These are phyloP conservation scores for Deroptyus accipitrinus DNA, from an alignment of 2,113 vertebrate species.

Conservation along the genomic window DNA sequence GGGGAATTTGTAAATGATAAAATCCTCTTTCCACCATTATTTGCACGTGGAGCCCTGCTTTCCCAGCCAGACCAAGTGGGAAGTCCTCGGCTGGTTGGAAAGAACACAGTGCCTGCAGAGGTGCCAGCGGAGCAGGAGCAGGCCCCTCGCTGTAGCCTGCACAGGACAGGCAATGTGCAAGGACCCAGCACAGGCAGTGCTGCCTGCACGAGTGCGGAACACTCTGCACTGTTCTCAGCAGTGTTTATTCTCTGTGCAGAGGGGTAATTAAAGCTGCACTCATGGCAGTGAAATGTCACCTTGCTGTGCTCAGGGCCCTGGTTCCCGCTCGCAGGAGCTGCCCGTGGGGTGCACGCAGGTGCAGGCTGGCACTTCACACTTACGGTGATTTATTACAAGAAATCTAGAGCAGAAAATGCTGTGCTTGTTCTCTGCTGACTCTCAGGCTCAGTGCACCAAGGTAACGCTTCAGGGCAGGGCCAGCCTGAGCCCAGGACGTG, in stretches of 20 bases:
- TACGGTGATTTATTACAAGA: not conserved
- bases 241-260: not conserved
- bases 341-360: not conserved
- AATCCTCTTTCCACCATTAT: not conserved
- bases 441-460: not conserved
- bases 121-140: not conserved
- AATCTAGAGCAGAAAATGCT: not conserved
- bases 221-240: not conserved
- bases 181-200: not conserved
- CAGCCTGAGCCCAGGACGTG: not conserved
- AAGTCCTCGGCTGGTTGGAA: not conserved
- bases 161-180: accelerated
- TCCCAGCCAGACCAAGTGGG: not conserved
- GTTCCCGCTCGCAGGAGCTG: not conserved
- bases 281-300: conserved; percentile 2
- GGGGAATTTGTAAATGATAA: not conserved
- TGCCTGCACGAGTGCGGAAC: accelerated
- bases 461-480: not conserved
- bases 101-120: not conserved
- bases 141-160: accelerated
- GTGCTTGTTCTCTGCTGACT: not conserved
- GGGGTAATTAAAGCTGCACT: not conserved
- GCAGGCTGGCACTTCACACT: not conserved
- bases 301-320: not conserved
- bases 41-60: not conserved